These are phyloP conservation scores for Pseudanteris insignis DNA, from an alignment of 2,888 invertebrate genomes.

Conservation along the genomic window DNA sequence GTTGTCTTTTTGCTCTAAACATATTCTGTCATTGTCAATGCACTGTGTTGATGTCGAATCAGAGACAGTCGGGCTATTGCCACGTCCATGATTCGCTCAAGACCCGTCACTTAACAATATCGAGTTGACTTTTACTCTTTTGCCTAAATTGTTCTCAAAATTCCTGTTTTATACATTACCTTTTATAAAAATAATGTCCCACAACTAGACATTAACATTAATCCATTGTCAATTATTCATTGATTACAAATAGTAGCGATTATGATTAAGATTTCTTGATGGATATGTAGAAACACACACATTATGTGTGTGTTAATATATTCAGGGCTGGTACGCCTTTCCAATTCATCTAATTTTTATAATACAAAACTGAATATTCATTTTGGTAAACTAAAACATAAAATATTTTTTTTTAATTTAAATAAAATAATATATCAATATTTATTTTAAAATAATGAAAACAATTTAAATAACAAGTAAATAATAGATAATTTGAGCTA, in stretches of 20 bases:
- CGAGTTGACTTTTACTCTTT: slow-evolving; percentile 3
- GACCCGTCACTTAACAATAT: slow-evolving; percentile 17
- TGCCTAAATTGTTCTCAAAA: not conserved
- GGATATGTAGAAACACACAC: not conserved
- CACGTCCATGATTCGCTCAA: slow-evolving; percentile 57
- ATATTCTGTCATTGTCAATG: slow-evolving; percentile 18
- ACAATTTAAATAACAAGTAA: too few species aligned
- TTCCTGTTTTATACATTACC: not conserved
- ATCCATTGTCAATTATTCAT: slow-evolving; percentile 31
- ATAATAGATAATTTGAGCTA: too few species aligned
- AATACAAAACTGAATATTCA: too few species aligned
- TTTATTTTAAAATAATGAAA: too few species aligned
- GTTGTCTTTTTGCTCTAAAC: slow-evolving; percentile 6
- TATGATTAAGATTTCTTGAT: slow-evolving; percentile 9
- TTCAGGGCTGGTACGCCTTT: slow-evolving; percentile 3
- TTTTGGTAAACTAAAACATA: too few species aligned
- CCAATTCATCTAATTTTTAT: too few species aligned
- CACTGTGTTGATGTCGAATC: slow-evolving; percentile 11
- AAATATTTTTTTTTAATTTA: too few species aligned
- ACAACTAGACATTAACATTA: slow-evolving; percentile 1
- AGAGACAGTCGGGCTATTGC: slow-evolving; percentile 52
- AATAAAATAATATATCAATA: too few species aligned
- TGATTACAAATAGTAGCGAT: slow-evolving; percentile 2
- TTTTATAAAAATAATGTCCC: not conserved
- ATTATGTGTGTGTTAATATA: not conserved